These are phyloP conservation scores for Drosophila subsilvestris DNA, from an alignment of 2,888 invertebrate genomes.

Conservation along the genomic window DNA sequence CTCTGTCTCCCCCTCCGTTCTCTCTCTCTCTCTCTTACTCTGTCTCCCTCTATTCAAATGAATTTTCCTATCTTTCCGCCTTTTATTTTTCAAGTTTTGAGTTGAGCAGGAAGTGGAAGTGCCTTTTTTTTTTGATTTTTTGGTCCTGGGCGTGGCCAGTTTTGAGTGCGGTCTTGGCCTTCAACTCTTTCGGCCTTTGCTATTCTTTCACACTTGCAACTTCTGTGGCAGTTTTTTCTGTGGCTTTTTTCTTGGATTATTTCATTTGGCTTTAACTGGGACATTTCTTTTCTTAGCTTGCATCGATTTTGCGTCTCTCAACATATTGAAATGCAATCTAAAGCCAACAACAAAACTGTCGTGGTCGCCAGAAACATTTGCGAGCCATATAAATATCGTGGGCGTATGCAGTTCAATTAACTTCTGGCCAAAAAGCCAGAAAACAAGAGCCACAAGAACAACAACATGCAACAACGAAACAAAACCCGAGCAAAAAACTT, in stretches of 20 bases:
- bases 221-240: background rate
- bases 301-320: background rate
- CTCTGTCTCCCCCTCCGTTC: no score
- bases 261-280: background rate
- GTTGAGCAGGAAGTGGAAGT: no score
- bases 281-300: background rate
- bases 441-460: conserved; percentile 25
- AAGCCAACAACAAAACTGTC: background rate
- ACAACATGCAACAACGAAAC: conserved; percentile 29
- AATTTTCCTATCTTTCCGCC: background rate
- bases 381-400: conserved; percentile 50
- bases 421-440: conserved; percentile 56
- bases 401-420: conserved; percentile 71
- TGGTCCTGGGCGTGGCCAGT: background rate
- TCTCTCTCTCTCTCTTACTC: no score
- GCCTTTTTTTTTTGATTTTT: background rate
- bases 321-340: background rate
- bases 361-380: background rate
- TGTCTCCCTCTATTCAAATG: background rate
- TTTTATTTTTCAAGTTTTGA: background rate
- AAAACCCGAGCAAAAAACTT: conserved; percentile 47
- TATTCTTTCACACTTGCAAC: background rate
- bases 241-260: background rate
- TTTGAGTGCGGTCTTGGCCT: conserved; percentile 1
- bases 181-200: background rate